A percentile compares a stretch with the other conserved stretches of the same genome.
Evolutionary conservation across 2,797 vertebrate genomes (phyloP).

Genomic region (Sebastiscus tertius): DNA sequence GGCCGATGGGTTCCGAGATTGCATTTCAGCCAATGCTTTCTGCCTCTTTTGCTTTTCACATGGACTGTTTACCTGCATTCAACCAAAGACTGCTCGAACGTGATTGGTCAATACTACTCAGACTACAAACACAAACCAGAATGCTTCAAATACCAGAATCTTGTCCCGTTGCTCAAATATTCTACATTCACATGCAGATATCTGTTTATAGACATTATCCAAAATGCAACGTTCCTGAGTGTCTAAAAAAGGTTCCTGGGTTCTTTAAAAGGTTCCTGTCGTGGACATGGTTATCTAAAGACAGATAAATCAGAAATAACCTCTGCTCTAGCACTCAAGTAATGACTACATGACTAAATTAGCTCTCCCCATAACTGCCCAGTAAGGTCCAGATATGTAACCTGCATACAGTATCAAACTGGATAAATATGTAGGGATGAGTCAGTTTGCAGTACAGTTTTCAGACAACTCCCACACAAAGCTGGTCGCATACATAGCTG

Average conservation of each 20-base stretch:
- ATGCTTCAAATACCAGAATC: too few relatives aligned
- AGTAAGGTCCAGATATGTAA: background rate
- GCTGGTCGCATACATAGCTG: conserved; percentile 19
- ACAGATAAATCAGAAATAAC: background rate
- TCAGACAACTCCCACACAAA: conserved; percentile 48
- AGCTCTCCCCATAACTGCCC: background rate
- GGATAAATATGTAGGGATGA: conserved; percentile 22
- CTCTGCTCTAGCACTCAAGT: background rate
- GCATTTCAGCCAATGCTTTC: too few relatives aligned
- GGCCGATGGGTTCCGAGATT: too few relatives aligned
- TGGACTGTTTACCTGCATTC: too few relatives aligned
- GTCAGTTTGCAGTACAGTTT: conserved; percentile 25
- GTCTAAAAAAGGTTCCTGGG: too few relatives aligned
- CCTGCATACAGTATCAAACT: conserved; percentile 2
- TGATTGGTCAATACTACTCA: too few relatives aligned
- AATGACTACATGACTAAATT: background rate
- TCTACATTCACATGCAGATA: background rate
- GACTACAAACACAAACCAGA: too few relatives aligned
- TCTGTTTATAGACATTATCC: background rate
- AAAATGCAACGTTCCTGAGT: too few relatives aligned
- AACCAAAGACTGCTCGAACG: too few relatives aligned
- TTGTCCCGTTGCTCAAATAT: too few relatives aligned
- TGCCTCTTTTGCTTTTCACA: too few relatives aligned
- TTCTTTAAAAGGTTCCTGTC: background rate
- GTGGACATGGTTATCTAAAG: background rate